Conservation (phyloP, 2,797 vertebrate species). For the Austrolebias charrua region DNA sequence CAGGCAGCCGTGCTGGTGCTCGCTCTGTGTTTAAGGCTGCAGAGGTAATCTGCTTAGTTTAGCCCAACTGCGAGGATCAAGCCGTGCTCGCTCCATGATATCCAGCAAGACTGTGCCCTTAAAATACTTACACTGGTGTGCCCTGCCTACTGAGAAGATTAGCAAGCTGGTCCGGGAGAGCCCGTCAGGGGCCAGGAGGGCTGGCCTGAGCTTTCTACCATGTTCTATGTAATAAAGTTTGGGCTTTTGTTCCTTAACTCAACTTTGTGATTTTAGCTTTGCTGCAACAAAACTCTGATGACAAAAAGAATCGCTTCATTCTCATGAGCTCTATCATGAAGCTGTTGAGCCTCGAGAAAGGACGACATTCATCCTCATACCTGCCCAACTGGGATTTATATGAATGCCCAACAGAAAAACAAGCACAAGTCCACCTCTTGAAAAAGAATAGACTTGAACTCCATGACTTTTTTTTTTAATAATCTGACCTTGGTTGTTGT, state of each 20-base stretch:
- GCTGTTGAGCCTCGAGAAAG: too few species aligned
- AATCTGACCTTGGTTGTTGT: neutral
- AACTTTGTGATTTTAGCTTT: slow-evolving; percentile 18
- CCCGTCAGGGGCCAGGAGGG: slow-evolving; percentile 21
- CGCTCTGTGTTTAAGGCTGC: too few species aligned
- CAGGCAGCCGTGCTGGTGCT: too few species aligned
- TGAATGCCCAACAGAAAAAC: neutral
- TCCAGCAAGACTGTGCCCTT: slow-evolving; percentile 60
- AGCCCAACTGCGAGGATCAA: slow-evolving; percentile 63
- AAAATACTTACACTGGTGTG: slow-evolving; percentile 66
- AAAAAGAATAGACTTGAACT: too few species aligned
- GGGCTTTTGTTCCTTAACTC: slow-evolving; percentile 15
- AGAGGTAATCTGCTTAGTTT: slow-evolving; percentile 67
- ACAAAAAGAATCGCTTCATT: too few species aligned
- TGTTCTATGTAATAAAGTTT: slow-evolving; percentile 6
- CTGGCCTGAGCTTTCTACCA: slow-evolving; percentile 2
- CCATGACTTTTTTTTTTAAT: neutral
- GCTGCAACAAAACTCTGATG: slow-evolving; percentile 9
- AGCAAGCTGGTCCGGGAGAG: slow-evolving; percentile 48
- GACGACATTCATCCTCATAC: neutral
- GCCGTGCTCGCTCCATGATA: slow-evolving; percentile 57
- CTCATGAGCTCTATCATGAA: too few species aligned
- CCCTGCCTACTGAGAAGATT: slow-evolving; percentile 63
- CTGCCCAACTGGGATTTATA: neutral
- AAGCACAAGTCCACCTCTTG: too few species aligned